Percentiles rank a stretch among this genome's conserved stretches.
These are phyloP conservation scores for Perodicticus potto DNA, from an alignment of 2,797 vertebrate genomes.

Conservation along the genomic window DNA sequence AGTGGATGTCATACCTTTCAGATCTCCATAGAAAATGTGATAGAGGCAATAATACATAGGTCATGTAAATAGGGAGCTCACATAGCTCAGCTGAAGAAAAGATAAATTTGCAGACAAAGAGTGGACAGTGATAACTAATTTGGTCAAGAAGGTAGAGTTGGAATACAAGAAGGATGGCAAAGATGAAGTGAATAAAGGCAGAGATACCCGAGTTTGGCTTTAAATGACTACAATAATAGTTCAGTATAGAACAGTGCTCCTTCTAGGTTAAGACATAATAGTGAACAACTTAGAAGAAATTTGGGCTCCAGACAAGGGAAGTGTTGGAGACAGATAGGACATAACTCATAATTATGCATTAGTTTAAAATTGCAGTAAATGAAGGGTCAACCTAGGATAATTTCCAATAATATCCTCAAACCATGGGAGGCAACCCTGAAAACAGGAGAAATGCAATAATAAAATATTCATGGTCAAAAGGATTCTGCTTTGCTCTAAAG, in stretches of 20 bases:
- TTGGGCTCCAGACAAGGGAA: constrained; percentile 57
- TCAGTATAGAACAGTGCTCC: not conserved
- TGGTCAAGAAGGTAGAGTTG: not conserved
- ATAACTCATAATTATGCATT: constrained; percentile 68
- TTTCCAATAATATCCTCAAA: constrained; percentile 55
- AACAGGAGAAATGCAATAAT: constrained; percentile 1
- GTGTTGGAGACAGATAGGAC: constrained; percentile 58
- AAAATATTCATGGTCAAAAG: constrained; percentile 15
- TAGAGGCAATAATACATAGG: not conserved
- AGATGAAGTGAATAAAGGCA: constrained; percentile 16
- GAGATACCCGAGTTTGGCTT: not conserved
- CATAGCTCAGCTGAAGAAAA: not conserved
- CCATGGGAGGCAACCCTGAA: constrained; percentile 48
- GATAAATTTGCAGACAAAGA: not conserved
- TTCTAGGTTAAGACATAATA: constrained; percentile 35
- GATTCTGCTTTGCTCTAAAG: constrained; percentile 43
- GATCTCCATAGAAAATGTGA: not conserved
- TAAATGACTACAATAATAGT: not conserved
- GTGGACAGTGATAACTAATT: not conserved
- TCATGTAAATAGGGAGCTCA: not conserved
- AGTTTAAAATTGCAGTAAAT: constrained; percentile 70
- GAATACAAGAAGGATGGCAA: not conserved
- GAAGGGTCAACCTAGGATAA: not conserved
- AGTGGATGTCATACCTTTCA: not conserved
- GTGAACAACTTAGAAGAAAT: not conserved